A percentile compares a stretch with the other conserved stretches of the same genome.
Conservation (phyloP, 2,113 vertebrate genomes). For the Lanius ludovicianus region DNA sequence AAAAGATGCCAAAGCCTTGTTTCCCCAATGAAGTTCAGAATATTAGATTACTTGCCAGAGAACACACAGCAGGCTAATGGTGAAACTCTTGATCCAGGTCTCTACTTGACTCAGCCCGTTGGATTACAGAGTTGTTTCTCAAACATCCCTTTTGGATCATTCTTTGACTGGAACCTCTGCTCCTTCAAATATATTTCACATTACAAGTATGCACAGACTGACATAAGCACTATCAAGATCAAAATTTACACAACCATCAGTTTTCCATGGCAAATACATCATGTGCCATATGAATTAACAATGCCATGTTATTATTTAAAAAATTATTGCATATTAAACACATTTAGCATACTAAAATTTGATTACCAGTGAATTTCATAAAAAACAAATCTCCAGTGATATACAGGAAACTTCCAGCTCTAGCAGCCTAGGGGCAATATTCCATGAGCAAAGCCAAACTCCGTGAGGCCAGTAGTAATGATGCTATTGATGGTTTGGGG, state of each 20-base stretch:
- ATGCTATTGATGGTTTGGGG: background rate
- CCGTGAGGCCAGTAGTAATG: background rate
- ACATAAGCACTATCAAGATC: background rate
- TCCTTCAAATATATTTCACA: background rate
- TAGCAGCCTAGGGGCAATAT: background rate
- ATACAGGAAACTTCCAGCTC: background rate
- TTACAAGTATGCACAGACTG: background rate
- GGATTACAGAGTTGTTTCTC: background rate
- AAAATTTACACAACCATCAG: background rate
- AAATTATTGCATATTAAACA: background rate
- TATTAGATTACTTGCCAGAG: background rate
- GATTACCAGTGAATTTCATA: background rate
- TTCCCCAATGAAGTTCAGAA: background rate
- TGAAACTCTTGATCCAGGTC: background rate
- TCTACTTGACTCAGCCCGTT: background rate
- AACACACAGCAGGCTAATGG: background rate
- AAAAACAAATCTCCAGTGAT: background rate
- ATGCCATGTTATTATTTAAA: background rate
- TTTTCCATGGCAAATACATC: background rate
- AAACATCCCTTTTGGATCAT: background rate
- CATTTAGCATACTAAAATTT: background rate
- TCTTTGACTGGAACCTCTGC: background rate
- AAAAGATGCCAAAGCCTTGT: background rate
- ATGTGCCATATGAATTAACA: background rate
- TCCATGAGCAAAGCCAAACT: background rate